A percentile compares a stretch with the other conserved stretches of the same genome.
Conservation (phyloP, 2,113 vertebrate species). For the Leptosomus discolor region DNA sequence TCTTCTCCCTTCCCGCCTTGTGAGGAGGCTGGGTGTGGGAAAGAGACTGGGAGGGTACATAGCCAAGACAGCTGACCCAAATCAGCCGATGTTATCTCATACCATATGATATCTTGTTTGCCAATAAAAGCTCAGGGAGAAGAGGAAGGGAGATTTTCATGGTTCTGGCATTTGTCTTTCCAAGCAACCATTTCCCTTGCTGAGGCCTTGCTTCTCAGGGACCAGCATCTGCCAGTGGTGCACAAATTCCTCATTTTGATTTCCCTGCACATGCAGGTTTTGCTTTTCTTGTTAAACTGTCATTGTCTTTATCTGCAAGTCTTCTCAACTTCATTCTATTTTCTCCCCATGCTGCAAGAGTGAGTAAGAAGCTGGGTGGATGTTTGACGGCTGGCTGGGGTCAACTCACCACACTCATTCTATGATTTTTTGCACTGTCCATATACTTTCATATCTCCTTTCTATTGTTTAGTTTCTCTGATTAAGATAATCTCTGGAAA, state of each 20-base stretch:
- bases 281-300: neutral
- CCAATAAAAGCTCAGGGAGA: neutral
- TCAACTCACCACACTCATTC: neutral
- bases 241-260: neutral
- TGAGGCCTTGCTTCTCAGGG: neutral
- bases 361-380: neutral
- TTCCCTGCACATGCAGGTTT: neutral
- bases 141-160: neutral
- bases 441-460: neutral
- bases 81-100: rapidly evolving
- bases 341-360: neutral
- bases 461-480: neutral
- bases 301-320: neutral
- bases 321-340: neutral
- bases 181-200: neutral
- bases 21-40: neutral
- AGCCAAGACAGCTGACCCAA: neutral
- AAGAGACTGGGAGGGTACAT: neutral
- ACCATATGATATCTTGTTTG: rapidly evolving
- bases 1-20: neutral
- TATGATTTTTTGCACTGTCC: neutral
- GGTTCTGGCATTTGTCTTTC: neutral
- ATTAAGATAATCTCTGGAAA: neutral
- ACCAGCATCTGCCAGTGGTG: neutral
- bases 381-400: neutral